Base-by-base conservation (phyloP, 2,888 invertebrate species). In the Steinernema carpocapsae region DNA sequence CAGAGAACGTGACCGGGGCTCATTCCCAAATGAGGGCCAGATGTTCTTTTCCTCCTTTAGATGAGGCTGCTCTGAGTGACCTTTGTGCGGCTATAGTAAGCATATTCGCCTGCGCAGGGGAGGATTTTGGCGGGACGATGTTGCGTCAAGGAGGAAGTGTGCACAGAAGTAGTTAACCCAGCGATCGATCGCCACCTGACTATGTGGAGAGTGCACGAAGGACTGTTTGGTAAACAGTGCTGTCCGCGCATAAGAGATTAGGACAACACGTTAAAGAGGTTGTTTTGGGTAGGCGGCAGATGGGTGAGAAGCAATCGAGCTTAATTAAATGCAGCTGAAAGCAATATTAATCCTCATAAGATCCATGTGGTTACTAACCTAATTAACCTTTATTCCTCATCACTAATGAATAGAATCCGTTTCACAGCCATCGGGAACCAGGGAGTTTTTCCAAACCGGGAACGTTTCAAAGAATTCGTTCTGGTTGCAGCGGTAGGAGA, bases 61-160 rank as follows among this genome's bases (percentile, higher is more conserved):
- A 22, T 56, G 51, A 51, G 51, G 51, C n/a, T n/a, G n/a, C n/a
- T n/a, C n/a, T n/a, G n/a, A n/a, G 56, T 56, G 56, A 56, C 56
- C 56, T 56, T 56, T 48, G 19, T 19, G 48, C 48, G 48, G 10
- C 43, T n/a, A n/a, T n/a, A n/a, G n/a, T n/a, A n/a, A n/a, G n/a
- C n/a, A n/a, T n/a, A n/a, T 43, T 43, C 43, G 43, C 43, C 10
- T 14, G 43, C 43, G 43, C 43, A 43, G 14, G 14, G 43, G 14
- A 12, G 10, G 43, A 43, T 43, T 43, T 43, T 7, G 43, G 43
- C 43, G 43, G 43, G 43, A 43, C 10, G 43, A 43, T 7, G 43
- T 43, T 14, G 43, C 14, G 43, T 43, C 43, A 43, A 14, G 14
- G 43, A n/a, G n/a, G n/a, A n/a, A n/a, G n/a, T n/a, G 10, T 43